Evolutionary conservation across 2,113 vertebrate genomes (phyloP).

Genomic region (Boleophthalmus pectinirostris): DNA sequence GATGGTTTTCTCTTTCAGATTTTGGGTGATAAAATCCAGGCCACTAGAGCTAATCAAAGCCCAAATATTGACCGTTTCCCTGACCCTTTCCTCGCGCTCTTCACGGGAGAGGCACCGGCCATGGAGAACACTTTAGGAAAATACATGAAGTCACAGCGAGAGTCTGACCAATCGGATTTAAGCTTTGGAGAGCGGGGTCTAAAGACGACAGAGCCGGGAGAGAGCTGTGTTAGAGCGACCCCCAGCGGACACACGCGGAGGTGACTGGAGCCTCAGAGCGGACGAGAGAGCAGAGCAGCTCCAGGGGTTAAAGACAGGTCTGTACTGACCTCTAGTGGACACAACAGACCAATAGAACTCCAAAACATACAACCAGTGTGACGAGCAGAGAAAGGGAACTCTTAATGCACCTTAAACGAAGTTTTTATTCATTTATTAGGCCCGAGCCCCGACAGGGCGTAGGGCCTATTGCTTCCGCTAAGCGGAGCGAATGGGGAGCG

Average conservation of each 20-base stretch:
- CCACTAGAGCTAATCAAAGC: too few species aligned
- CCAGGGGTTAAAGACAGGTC: constrained; percentile 28
- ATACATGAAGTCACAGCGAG: constrained; percentile 18
- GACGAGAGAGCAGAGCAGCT: neutral
- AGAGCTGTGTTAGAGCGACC: constrained; percentile 28
- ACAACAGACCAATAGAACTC: neutral
- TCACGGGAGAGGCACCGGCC: neutral
- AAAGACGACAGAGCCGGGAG: neutral
- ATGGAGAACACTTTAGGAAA: constrained; percentile 9
- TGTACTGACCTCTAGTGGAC: constrained; percentile 71
- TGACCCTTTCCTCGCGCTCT: neutral
- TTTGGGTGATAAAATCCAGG: too few species aligned
- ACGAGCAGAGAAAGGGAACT: too few species aligned
- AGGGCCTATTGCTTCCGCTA: too few species aligned
- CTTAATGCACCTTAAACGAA: too few species aligned
- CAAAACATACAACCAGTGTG: too few species aligned
- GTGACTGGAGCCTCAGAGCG: neutral
- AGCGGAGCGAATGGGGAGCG: too few species aligned
- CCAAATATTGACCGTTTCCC: too few species aligned
- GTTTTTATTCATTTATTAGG: too few species aligned
- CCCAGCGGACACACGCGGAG: constrained; percentile 21
- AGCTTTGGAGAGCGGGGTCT: neutral
- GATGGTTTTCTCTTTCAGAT: too few species aligned
- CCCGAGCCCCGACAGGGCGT: too few species aligned
- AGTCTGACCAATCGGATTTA: constrained; percentile 8